Base-by-base conservation (phyloP, 2,888 invertebrate genomes). In the Tachina lurida region DNA sequence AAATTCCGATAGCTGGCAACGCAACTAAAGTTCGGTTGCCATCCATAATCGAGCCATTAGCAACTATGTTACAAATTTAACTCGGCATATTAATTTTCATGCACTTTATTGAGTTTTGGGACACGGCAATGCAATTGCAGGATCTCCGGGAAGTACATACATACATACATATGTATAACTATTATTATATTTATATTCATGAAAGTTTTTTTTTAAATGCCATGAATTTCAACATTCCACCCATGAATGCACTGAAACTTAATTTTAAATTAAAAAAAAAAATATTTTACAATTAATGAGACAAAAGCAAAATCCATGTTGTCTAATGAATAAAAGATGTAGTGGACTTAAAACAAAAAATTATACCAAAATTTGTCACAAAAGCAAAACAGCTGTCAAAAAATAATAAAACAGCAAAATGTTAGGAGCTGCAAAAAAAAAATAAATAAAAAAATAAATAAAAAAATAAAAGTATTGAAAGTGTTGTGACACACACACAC, bases 261-360 rank as follows among this genome's bases (percentile, higher is more conserved):
- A 31, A 31, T 31, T 31, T 54, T n/a, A 22, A 22, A n/a, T 31
- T 3, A 47, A 31, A 19, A n/a, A 54, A 70, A 68, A n/a, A 54
- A 70, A 68, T 68, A 17, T 13, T 41, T 58, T 17, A 22, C 3
- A 56, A 22, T 56, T 71, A 10, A 22, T 3, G 7, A 31, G 31
- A 31, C 31, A 31, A 19, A 19, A 10, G 22, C 31, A 52, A 54
- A 47, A 76, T 19, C 47, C 49, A 17, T 19, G 12, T 17, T 45
- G 41, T n/a, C 43, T 60, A 52, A 78, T 70, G 70, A 62, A 62
- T 78, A 78, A 62, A 54, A 78, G 13, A 78, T 78, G 13, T 41
- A 22, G 22, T 52, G 17, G 4, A 10, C 12, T 56, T 71, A 10
- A 54, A 52, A 58, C n/a, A 62, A 60, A 17, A 68, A 58, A 45